Percentiles rank a stretch among this genome's conserved stretches.
Evolutionary conservation across 2,113 vertebrate genomes (phyloP).

Genomic region (Otis tarda): DNA sequence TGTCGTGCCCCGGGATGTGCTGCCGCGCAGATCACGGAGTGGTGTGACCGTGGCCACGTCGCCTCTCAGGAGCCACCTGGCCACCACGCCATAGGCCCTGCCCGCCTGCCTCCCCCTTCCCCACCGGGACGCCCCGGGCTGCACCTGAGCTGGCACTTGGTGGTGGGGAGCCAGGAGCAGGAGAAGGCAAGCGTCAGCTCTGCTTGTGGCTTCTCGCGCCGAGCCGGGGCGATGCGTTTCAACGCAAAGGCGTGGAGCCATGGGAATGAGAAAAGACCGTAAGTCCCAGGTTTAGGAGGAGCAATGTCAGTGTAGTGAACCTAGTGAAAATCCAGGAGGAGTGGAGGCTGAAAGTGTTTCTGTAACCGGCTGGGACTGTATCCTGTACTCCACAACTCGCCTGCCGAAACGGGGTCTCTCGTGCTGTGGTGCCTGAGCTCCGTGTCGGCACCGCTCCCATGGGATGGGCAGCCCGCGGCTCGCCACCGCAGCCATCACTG

Average conservation of each 20-base stretch:
- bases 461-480: too few relatives aligned
- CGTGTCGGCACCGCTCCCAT: rapidly evolving
- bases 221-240: not conserved
- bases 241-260: not conserved
- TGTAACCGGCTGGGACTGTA: too few relatives aligned
- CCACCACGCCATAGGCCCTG: rapidly evolving
- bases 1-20: too few relatives aligned
- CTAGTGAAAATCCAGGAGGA: not conserved
- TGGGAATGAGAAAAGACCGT: not conserved
- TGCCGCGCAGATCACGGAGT: not conserved
- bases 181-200: not conserved
- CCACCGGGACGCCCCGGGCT: too few relatives aligned
- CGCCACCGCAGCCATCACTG: rapidly evolving
- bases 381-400: rapidly evolving
- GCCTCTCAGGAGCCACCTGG: not conserved
- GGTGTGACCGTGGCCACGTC: not conserved
- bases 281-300: not conserved
- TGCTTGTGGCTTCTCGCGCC: too few relatives aligned
- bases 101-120: not conserved
- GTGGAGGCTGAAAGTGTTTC: rapidly evolving
- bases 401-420: rapidly evolving
- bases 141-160: not conserved
- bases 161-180: too few relatives aligned
- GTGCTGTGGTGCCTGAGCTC: too few relatives aligned
- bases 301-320: too few relatives aligned